Conservation (phyloP, 2,888 invertebrate genomes). For the Isoperla grammatica region DNA sequence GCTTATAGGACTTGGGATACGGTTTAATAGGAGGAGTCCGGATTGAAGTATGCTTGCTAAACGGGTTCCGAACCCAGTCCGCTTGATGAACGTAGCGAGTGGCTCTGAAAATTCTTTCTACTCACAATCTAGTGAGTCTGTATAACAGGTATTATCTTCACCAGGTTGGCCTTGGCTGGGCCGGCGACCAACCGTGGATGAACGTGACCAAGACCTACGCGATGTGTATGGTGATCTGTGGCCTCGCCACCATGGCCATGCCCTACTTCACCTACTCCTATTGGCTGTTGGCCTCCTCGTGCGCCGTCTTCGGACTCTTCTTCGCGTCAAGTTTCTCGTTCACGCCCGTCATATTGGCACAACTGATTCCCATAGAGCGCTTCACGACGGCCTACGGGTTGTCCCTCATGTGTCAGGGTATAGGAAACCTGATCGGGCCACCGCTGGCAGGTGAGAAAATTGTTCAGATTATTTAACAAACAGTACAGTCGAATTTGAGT, state of each 20-base stretch:
- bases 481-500: too few relatives aligned
- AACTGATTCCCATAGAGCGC: slow-evolving; percentile 81
- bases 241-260: slow-evolving; percentile 56
- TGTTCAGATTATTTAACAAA: too few relatives aligned
- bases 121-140: too few relatives aligned
- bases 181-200: slow-evolving; percentile 80
- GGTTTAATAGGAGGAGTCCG: too few relatives aligned
- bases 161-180: slow-evolving; percentile 76
- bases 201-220: slow-evolving; percentile 80
- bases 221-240: slow-evolving; percentile 64
- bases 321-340: slow-evolving; percentile 90
- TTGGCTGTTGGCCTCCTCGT: slow-evolving; percentile 47
- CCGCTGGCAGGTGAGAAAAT: slow-evolving; percentile 73
- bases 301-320: slow-evolving; percentile 75
- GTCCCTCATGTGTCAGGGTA: slow-evolving; percentile 81
- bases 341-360: slow-evolving; percentile 83
- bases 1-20: too few relatives aligned
- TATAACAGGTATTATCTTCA: too few relatives aligned
- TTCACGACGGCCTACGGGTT: slow-evolving; percentile 92
- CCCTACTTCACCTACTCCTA: slow-evolving; percentile 51
- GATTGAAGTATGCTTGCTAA: too few relatives aligned
- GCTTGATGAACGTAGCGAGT: too few relatives aligned
- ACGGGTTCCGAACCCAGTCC: too few relatives aligned
- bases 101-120: too few relatives aligned
- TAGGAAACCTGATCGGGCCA: slow-evolving; percentile 88